Evolutionary conservation across 2,113 vertebrate species (phyloP).

Genomic region (Leucopternis melanops): DNA sequence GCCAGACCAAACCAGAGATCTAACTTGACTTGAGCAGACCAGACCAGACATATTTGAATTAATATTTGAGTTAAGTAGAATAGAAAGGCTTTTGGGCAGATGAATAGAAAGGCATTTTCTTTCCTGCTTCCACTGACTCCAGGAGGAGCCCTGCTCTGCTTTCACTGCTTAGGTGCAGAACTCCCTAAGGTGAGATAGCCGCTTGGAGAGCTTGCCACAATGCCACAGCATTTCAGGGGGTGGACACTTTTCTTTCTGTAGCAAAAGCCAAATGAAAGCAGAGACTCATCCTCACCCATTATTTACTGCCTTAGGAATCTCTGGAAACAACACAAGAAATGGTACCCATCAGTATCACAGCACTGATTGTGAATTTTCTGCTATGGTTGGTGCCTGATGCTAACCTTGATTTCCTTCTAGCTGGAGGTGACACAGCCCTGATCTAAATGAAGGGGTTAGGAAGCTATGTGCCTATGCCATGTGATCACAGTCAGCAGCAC

Average conservation of each 20-base stretch:
- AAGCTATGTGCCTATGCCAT: not conserved
- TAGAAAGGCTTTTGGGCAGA: not conserved
- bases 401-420: not conserved
- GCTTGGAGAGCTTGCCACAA: not conserved
- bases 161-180: not conserved
- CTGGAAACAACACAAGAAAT: not conserved
- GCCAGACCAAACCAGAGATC: not conserved
- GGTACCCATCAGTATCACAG: rapidly evolving
- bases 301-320: not conserved
- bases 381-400: not conserved
- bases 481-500: not conserved
- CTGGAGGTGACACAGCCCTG: not conserved
- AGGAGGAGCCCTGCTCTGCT: not conserved
- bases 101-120: not conserved
- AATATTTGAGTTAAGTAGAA: not conserved
- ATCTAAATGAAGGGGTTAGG: not conserved
- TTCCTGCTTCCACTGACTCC: not conserved
- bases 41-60: not conserved
- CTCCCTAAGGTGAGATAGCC: not conserved
- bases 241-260: not conserved
- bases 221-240: not conserved
- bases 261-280: not conserved
- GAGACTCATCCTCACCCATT: not conserved
- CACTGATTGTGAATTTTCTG: not conserved
- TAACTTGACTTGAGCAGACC: not conserved